phyloP scores from a whole-genome alignment of 2,797 vertebrate genomes.

The Mormyrops boulengeri region DNA sequence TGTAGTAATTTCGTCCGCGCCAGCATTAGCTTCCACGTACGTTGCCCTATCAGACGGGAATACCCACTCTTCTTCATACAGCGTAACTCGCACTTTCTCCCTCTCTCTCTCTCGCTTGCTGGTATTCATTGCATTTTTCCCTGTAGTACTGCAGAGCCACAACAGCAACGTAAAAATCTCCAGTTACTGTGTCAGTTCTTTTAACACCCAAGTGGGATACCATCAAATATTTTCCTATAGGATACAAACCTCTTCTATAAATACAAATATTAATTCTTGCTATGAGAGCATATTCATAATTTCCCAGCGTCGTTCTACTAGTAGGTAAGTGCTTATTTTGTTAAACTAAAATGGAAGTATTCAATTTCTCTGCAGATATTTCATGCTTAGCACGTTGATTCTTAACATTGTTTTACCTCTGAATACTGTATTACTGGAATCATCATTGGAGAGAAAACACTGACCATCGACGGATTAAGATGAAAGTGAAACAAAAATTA shows the following conservation, averaged over 20 bases:
- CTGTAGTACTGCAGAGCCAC: slow-evolving; percentile 61
- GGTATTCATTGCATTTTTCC: slow-evolving; percentile 24
- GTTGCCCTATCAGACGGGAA: slow-evolving; percentile 58
- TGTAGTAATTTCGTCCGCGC: background rate
- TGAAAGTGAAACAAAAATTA: background rate
- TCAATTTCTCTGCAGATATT: slow-evolving; percentile 10
- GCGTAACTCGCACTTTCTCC: slow-evolving; percentile 29
- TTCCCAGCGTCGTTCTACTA: slow-evolving; percentile 37
- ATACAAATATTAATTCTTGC: slow-evolving; percentile 32
- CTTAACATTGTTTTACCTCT: background rate
- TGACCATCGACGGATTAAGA: background rate
- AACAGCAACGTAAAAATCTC: slow-evolving; percentile 52
- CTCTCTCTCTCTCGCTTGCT: slow-evolving; percentile 31
- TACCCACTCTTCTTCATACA: slow-evolving; percentile 58
- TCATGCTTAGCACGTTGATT: background rate
- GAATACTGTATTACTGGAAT: background rate
- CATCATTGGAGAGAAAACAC: background rate
- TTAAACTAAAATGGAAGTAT: background rate
- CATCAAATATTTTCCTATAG: slow-evolving; percentile 29
- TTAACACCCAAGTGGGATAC: slow-evolving; percentile 22
- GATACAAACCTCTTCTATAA: slow-evolving; percentile 29
- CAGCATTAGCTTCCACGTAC: slow-evolving; percentile 39
- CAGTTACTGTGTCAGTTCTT: slow-evolving; percentile 45
- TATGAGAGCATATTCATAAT: slow-evolving; percentile 46
- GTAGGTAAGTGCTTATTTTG: slow-evolving; percentile 56